Base-by-base conservation (phyloP, 1,140 invertebrate species). In the Temnothorax curvispinosus region DNA sequence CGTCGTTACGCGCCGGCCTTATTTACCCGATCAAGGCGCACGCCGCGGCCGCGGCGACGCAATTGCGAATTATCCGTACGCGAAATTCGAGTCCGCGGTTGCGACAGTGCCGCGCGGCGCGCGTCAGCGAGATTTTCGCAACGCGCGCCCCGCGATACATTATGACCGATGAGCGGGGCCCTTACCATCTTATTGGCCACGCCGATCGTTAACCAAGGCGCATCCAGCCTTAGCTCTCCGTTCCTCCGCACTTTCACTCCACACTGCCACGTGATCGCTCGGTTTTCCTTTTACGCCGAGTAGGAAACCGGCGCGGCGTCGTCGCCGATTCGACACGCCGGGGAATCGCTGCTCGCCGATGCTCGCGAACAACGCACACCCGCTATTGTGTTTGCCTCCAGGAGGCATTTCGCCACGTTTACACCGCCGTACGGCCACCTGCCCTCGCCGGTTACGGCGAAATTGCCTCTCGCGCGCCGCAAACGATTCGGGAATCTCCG, bases 211-310 rank as follows among this genome's bases (percentile, higher is more conserved):
- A 86, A 78, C 64, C 41, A 60, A 86, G 74, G 56, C 87, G 82
- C 35, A 72, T 86, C 44, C n/a, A 50, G 69, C 54, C 64, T 21
- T 35, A n/a, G 32, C 38, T 21, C 44, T 32, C n/a, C 38, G 56
- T 62, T 50, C 41, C 52, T 21, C 60, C 65, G 32, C 75, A 67
- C 87, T 88, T 88, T 88, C 87, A 88, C 87, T 88, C 54, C n/a
- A 15, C 38, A 32, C 27, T 18, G 62, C 74, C 82, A 88, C 87
- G 82, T 86, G 72, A 86, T 88, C 72, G 74, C 32, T 74, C 32
- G 74, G 64, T 88, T 88, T 88, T 86, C 87, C 65, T 80, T 88
- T 86, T 88, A 60, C 60, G 72, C 58, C 60, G 74, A 21, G 72
- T 38, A 86, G 80, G 41, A 84, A 74, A 84, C 38, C 11, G 65